Conservation (phyloP, 2,113 vertebrate species). For the Eublepharis macularius region DNA sequence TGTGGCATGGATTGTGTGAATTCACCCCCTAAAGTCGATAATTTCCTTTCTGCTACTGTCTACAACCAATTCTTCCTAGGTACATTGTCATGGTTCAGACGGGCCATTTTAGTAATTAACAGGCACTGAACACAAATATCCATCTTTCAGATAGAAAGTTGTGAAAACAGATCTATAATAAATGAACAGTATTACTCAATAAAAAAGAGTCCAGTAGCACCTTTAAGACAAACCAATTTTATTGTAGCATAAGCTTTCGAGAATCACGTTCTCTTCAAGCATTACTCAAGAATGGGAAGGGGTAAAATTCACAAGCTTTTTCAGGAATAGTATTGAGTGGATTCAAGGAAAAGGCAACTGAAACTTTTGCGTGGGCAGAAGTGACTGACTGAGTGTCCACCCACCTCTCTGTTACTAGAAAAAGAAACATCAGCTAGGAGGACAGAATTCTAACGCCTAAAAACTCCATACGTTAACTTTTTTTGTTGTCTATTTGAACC, state of each 20-base stretch:
- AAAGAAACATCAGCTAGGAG: background rate
- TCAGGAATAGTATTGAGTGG: background rate
- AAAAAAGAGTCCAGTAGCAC: no score
- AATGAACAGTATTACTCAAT: background rate
- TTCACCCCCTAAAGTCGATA: background rate
- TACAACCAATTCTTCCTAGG: background rate
- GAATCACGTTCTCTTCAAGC: no score
- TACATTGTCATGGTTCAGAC: background rate
- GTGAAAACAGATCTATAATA: background rate
- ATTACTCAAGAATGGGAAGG: background rate
- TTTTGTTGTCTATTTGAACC: constrained; percentile 4
- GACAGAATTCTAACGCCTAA: background rate
- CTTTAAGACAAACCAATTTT: no score
- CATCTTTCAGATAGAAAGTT: background rate
- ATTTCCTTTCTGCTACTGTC: background rate
- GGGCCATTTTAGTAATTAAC: background rate
- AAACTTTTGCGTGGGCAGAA: background rate
- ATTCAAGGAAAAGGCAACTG: background rate
- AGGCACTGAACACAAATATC: background rate
- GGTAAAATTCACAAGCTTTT: background rate
- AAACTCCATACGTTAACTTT: background rate
- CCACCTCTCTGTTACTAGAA: background rate
- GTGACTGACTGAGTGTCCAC: background rate
- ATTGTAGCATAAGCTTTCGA: no score
- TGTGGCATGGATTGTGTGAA: background rate